Evolutionary conservation across 2,888 invertebrate species (phyloP), one percentile per base, ranked within the genome.

Genomic region (Perithous albicinctus): DNA sequence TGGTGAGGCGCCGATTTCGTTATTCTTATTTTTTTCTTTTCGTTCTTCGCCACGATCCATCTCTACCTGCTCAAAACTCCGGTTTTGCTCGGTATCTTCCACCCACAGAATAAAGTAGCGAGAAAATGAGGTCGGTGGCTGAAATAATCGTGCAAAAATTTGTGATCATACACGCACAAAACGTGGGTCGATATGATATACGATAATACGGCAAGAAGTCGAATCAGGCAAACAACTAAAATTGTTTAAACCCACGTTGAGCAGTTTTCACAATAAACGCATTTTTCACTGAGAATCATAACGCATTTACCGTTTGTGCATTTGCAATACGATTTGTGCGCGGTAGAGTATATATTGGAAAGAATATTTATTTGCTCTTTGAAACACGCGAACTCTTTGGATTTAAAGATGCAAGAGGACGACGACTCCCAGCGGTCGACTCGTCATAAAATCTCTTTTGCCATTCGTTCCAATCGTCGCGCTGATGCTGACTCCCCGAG

Each of bases 241-340:
- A 78, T 48, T 81, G 69, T 78, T 78, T 73, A 32, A 78, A 69
- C 77, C 77, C 67, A 78, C 73, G 61, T 59, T 32, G 26, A 66
- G 67, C 66, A 18, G 73, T 73, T 73, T 54, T 48, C 29, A 38
- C 59, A n/a, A 48, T 35, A 32, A 54, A 43, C 43, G 63, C 43
- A 63, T 29, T 70, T 41, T 41, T 59, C 70, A 29, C 0, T 18
- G 29, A 3, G 41, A 41, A 43, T 59, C 59, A 43, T 18, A 72
- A 59, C 43, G 43, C 29, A 59, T 59, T 29, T 18, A 56, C 72
- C 43, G 59, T 41, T 56, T 56, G 56, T 56, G 38, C 56, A 18
- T 56, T 29, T 4, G 15, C 32, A 18, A 63, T 41, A 18, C 59
- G 12, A 59, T 46, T 70, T 56, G 43, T n/a, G 72, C 29, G 2